Evolutionary conservation across 1,140 invertebrate species (phyloP).

Genomic region (Leptopilina boulardi): DNA sequence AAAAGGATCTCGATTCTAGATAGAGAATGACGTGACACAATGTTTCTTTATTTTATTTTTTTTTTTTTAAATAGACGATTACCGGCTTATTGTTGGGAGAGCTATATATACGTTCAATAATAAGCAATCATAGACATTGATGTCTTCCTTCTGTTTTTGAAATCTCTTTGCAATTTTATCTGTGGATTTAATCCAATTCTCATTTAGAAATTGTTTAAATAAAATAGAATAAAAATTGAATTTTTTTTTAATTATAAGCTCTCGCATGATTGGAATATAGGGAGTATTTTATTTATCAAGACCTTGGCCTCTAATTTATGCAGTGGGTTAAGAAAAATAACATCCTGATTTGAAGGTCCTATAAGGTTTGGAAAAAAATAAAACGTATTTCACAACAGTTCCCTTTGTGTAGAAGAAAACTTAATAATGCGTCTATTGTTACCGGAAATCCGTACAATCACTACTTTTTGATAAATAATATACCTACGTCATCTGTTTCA

Average conservation of each 20-base stretch:
- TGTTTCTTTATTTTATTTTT: not conserved
- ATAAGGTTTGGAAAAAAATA: constrained; percentile 15
- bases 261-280: too few species aligned
- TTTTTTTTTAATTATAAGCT: too few species aligned
- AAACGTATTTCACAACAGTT: not conserved
- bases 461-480: not conserved
- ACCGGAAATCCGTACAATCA: constrained; percentile 18
- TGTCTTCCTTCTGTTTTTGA: constrained; percentile 25
- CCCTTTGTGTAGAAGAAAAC: not conserved
- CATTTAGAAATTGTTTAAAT: not conserved
- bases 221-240: too few species aligned
- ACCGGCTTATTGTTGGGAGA: constrained; percentile 7
- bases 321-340: too few species aligned
- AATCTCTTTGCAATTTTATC: not conserved
- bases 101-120: not conserved
- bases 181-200: not conserved
- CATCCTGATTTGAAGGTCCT: too few species aligned
- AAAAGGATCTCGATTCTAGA: constrained; percentile 24
- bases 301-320: too few species aligned
- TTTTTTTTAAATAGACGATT: constrained; percentile 7
- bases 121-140: constrained; percentile 26
- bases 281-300: too few species aligned
- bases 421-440: constrained; percentile 20
- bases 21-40: constrained; percentile 17
- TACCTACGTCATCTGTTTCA: not conserved